These are phyloP conservation scores for Drosophila gunungcola DNA, from an alignment of 1,140 invertebrate genomes.

Conservation along the genomic window DNA sequence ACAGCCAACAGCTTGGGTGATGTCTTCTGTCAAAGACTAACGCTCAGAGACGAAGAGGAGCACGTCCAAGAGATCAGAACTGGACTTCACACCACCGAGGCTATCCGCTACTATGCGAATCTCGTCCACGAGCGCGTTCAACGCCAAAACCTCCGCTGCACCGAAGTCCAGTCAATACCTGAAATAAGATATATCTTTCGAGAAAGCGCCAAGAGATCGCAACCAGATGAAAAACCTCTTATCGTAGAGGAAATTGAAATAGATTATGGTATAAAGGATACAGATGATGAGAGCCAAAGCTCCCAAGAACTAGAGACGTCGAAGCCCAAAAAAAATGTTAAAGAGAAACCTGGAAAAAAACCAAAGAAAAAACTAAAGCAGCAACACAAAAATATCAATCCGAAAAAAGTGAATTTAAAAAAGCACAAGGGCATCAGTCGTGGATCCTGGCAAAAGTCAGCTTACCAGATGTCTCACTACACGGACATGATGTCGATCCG, in stretches of 20 bases:
- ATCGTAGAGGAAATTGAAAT: conserved; percentile 50
- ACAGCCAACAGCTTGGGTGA: conserved; percentile 58
- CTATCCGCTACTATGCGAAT: conserved; percentile 33
- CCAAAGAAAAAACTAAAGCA: background rate
- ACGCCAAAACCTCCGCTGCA: conserved; percentile 26
- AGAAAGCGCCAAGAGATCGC: conserved; percentile 1
- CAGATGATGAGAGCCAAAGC: conserved; percentile 1
- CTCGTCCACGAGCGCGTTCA: conserved; percentile 20
- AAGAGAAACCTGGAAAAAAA: conserved; percentile 1
- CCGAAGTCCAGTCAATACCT: conserved; percentile 27
- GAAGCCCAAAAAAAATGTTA: background rate
- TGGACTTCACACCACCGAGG: conserved; percentile 47
- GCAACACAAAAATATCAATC: background rate
- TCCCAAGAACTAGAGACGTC: background rate
- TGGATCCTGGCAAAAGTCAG: conserved; percentile 67
- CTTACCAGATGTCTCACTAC: conserved; percentile 34
- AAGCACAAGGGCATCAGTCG: conserved; percentile 45
- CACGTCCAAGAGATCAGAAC: conserved; percentile 31
- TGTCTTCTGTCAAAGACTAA: conserved; percentile 51
- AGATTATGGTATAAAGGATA: conserved; percentile 50
- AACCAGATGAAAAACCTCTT: conserved; percentile 38
- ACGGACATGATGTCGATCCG: conserved; percentile 44
- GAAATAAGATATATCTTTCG: conserved; percentile 48
- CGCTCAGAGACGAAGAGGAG: conserved; percentile 36
- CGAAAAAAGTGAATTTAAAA: background rate